phyloP scores from a whole-genome alignment of 2,888 invertebrate genomes.

The Tetragnatha montana region DNA sequence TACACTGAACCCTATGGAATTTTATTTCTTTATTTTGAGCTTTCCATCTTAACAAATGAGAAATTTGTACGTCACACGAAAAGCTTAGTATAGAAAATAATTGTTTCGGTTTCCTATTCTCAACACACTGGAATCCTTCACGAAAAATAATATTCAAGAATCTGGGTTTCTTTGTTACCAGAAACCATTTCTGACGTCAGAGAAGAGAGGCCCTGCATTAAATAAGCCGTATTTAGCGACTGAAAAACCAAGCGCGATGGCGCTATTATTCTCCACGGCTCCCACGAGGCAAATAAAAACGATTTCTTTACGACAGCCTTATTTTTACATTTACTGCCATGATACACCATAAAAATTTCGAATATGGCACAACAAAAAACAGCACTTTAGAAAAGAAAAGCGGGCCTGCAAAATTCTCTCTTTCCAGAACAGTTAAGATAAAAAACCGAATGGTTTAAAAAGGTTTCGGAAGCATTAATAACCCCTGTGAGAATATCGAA shows the following conservation, averaged over 20 bases:
- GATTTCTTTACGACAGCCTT: constrained; percentile 31
- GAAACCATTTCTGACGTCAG: not conserved
- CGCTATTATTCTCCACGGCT: not conserved
- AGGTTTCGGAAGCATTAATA: constrained; percentile 57
- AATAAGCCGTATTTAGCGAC: constrained; percentile 16
- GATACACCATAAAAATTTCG: constrained; percentile 44
- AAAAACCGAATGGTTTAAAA: constrained; percentile 15
- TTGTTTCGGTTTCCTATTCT: too few relatives aligned
- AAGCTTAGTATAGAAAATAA: too few relatives aligned
- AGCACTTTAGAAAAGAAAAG: not conserved
- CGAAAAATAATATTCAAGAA: not conserved
- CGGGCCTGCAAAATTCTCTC: constrained; percentile 6
- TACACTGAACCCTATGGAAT: too few relatives aligned
- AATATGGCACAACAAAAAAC: constrained; percentile 17
- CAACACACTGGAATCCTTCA: too few relatives aligned
- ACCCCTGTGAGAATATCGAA: constrained; percentile 42
- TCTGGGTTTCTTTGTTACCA: not conserved
- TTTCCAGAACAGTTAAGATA: constrained; percentile 26
- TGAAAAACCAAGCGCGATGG: constrained; percentile 4
- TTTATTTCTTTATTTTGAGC: too few relatives aligned
- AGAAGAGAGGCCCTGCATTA: not conserved
- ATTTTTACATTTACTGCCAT: constrained; percentile 34
- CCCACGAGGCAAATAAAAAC: constrained; percentile 12
- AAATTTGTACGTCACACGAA: too few relatives aligned
- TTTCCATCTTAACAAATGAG: too few relatives aligned